These are phyloP conservation scores for Lepidonotus clava DNA, from an alignment of 2,888 invertebrate genomes.

Conservation along the genomic window DNA sequence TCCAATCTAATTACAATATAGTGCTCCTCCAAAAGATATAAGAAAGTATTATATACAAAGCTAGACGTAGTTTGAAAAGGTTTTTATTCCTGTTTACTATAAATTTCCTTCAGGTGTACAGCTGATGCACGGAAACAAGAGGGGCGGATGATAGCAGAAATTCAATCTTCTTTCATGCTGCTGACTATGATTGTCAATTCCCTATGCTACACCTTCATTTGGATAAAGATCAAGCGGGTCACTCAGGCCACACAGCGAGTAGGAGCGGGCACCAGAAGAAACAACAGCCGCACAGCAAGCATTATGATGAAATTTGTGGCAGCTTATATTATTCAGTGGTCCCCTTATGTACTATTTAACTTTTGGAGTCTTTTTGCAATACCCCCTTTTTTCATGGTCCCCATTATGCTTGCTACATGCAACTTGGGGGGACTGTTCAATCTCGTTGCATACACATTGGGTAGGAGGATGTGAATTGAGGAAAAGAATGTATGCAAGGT, in stretches of 20 bases:
- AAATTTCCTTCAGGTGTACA: neutral
- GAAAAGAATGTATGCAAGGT: neutral
- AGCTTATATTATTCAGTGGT: neutral
- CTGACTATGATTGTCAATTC: neutral
- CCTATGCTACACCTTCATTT: slow-evolving; percentile 1
- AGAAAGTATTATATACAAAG: too few relatives aligned
- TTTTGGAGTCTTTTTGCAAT: neutral
- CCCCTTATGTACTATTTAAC: neutral
- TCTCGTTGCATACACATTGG: neutral
- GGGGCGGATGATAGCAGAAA: neutral
- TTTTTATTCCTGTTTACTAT: neutral
- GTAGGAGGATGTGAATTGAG: neutral
- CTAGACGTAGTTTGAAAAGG: neutral
- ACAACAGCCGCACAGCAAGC: neutral
- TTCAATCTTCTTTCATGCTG: neutral
- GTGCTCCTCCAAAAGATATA: too few relatives aligned
- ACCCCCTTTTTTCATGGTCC: neutral
- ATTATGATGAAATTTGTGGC: slow-evolving; percentile 15
- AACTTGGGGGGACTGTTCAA: neutral
- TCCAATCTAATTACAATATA: too few relatives aligned
- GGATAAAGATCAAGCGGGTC: slow-evolving; percentile 22
- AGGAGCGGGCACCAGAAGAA: neutral
- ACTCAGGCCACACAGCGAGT: neutral
- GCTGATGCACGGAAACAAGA: neutral
- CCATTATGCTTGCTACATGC: neutral